Conservation (phyloP, 2,113 vertebrate species). For the Anolis carolinensis region DNA sequence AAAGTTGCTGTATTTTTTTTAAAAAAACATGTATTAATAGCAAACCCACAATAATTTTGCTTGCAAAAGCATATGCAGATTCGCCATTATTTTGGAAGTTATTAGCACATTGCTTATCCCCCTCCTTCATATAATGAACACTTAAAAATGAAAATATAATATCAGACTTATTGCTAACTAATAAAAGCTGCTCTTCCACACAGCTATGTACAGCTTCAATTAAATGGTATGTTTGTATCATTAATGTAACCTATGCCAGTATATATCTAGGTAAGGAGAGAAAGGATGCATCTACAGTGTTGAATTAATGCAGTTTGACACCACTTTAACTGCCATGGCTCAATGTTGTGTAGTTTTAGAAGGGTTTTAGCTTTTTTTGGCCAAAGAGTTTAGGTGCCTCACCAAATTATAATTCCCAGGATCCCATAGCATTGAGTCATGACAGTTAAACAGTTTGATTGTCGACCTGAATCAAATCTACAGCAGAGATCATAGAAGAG, state of each 20-base stretch:
- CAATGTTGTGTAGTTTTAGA: too few relatives aligned
- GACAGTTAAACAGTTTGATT: too few relatives aligned
- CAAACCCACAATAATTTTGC: neutral
- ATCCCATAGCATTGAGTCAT: too few relatives aligned
- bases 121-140: neutral
- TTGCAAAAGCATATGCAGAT: slow-evolving; percentile 28
- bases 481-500: too few relatives aligned
- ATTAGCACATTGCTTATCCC: neutral
- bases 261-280: too few relatives aligned
- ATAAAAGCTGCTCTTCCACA: neutral
- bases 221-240: neutral
- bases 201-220: neutral
- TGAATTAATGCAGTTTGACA: too few relatives aligned
- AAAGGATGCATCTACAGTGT: too few relatives aligned
- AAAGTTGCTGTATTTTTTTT: neutral
- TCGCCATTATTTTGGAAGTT: slow-evolving; percentile 3
- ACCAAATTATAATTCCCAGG: too few relatives aligned
- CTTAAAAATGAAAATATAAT: slow-evolving; percentile 11
- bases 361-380: too few relatives aligned
- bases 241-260: neutral
- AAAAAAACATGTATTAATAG: neutral
- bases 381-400: too few relatives aligned
- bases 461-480: too few relatives aligned
- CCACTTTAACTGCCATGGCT: too few relatives aligned
- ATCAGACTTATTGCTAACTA: neutral